Evolutionary conservation across 2,797 vertebrate genomes (phyloP).

Genomic region (Babyrousa celebensis): DNA sequence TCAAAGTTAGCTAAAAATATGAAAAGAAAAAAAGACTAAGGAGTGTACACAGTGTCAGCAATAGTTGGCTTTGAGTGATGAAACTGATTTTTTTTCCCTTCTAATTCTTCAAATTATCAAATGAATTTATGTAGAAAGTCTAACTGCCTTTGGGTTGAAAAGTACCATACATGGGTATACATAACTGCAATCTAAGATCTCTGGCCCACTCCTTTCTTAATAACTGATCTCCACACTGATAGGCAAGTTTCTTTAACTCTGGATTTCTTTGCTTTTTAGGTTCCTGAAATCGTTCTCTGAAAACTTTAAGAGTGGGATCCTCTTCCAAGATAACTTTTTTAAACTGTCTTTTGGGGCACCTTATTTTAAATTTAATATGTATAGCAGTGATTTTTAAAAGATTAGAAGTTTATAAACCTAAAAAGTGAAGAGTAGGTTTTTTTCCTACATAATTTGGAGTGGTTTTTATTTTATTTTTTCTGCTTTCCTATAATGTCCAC

Average conservation of each 20-base stretch:
- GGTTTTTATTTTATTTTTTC: conserved; percentile 48
- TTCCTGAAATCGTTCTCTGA: conserved; percentile 36
- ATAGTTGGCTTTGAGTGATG: conserved; percentile 3
- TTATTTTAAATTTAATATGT: conserved; percentile 54
- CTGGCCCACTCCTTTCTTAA: background rate
- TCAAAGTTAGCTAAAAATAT: conserved; percentile 56
- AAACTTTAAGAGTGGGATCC: background rate
- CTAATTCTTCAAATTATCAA: conserved; percentile 35
- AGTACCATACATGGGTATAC: background rate
- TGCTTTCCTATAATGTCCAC: conserved; percentile 5
- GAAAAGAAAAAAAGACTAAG: conserved; percentile 49
- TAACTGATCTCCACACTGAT: background rate
- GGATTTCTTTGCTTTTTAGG: background rate
- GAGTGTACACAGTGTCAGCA: background rate
- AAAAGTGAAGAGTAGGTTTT: conserved; percentile 25
- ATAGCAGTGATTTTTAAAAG: conserved; percentile 40
- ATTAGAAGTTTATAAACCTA: conserved; percentile 3
- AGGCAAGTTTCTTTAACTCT: background rate
- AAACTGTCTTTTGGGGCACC: background rate
- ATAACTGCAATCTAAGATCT: conserved; percentile 13
- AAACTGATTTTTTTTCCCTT: conserved; percentile 42
- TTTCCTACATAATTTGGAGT: background rate
- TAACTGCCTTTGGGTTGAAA: conserved; percentile 1
- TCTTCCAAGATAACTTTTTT: conserved; percentile 8
- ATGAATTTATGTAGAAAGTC: conserved; percentile 51